Base-by-base conservation (phyloP, 2,888 invertebrate species). In the Ophion ventricosus region DNA sequence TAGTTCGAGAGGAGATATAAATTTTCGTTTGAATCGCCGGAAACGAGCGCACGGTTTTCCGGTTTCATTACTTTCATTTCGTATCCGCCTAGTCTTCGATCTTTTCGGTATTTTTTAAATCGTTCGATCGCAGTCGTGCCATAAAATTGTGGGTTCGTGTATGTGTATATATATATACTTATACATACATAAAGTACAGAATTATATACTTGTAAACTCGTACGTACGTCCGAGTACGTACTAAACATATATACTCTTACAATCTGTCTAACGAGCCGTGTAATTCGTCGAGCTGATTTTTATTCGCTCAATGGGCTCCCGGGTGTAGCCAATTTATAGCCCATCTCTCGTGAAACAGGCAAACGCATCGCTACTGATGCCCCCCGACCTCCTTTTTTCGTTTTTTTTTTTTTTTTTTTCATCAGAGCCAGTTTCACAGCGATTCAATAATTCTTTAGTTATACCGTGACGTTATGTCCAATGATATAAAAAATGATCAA, bases 221-320 rank as follows among this genome's bases (percentile, higher is more conserved):
- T 66, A 77, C 64, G 25, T 66, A 76, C 59, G 76, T 70, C 49
- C 67, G 77, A 70, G 57, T 7, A 54, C 25, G 26, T 57, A 57
- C 14, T 49, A 14, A 11, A 49, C n/a, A 35, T 35, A 35, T n/a
- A 20, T 49, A 56, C 49, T 61, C 76, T 61, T 66, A 56, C 76
- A 77, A 72, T 83, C 66, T 63, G 83, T 64, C 72, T 77, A 83
- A 83, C 83, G 83, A 83, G 80, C 80, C 83, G 83, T 83, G 83
- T 80, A 83, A 83, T 83, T 73, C 80, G 61, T 76, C 72, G 76
- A 66, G 54, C 76, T 56, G 59, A 61, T 80, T 83, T 83, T 80
- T 83, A 80, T 83, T 83, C 75, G 72, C 75, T 67, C 80, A 56
- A 69, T 80, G 76, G 59, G 61, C 69, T 76, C 56, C 61, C 66